Evolutionary conservation across 2,113 vertebrate genomes (phyloP).

Genomic region (Crotalus horridus): DNA sequence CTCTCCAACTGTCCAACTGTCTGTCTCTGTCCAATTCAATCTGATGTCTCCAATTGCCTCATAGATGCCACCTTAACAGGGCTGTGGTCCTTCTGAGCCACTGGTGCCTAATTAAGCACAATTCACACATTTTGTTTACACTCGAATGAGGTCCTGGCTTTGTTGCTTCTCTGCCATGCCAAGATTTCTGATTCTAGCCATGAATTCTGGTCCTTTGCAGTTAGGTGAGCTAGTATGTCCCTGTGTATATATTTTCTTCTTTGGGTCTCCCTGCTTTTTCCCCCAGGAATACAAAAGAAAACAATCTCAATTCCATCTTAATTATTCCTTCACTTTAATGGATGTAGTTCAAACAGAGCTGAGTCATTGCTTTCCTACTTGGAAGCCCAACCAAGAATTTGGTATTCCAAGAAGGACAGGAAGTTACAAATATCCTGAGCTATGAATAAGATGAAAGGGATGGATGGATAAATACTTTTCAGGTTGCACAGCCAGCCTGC

Average conservation of each 20-base stretch:
- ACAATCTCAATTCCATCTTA: neutral
- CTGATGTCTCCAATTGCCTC: neutral
- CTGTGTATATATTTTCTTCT: neutral
- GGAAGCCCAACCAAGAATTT: neutral
- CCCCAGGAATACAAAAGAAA: neutral
- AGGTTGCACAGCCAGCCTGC: constrained; percentile 20
- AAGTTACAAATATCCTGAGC: constrained; percentile 9
- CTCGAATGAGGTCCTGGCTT: neutral
- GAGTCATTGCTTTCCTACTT: neutral
- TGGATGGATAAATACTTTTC: neutral
- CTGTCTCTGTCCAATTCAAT: neutral
- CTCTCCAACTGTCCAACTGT: neutral
- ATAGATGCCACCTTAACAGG: neutral
- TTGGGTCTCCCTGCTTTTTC: neutral
- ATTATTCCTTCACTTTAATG: neutral
- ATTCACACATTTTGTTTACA: neutral
- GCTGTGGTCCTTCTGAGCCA: neutral
- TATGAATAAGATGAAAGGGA: constrained; percentile 28
- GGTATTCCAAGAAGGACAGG: constrained; percentile 15
- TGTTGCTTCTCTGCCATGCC: neutral
- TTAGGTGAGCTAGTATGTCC: neutral
- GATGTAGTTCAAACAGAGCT: neutral
- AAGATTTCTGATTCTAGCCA: neutral
- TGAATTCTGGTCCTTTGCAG: neutral
- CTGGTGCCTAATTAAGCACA: neutral